Percentiles rank a stretch among this genome's conserved stretches.
phyloP scores from a whole-genome alignment of 2,888 invertebrate species.

The Aleiodes alternator region DNA sequence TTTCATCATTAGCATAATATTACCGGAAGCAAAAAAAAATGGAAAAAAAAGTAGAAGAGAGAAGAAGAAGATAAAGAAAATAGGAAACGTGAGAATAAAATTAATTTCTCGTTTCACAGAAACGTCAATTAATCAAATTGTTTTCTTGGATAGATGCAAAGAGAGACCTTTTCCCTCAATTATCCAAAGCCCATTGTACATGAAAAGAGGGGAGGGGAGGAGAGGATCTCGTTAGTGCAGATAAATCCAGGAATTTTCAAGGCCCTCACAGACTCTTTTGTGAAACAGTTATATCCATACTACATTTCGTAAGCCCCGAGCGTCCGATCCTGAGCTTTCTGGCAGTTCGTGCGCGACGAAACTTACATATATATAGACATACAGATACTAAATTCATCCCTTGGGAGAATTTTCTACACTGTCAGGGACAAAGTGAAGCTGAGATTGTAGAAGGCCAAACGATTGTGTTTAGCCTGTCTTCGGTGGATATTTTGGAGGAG shows the following conservation, averaged over 20 bases:
- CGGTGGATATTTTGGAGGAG: background rate
- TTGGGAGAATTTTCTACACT: constrained; percentile 20
- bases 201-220: background rate
- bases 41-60: background rate
- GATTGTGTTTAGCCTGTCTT: constrained; percentile 2
- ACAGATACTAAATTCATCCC: background rate
- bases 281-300: constrained; percentile 10
- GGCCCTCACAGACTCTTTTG: constrained; percentile 18
- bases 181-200: constrained; percentile 24
- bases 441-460: constrained; percentile 13
- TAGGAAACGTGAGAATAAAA: constrained; percentile 8
- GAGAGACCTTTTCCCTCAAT: constrained; percentile 13
- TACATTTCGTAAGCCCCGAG: constrained; percentile 17
- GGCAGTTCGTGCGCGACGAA: constrained; percentile 19
- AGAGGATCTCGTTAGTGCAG: constrained; percentile 5
- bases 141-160: constrained; percentile 18
- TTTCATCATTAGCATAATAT: constrained; percentile 48
- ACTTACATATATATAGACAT: background rate
- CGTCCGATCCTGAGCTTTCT: constrained; percentile 24
- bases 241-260: constrained; percentile 10
- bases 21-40: background rate
- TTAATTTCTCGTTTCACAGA: constrained; percentile 18
- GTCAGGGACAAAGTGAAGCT: constrained; percentile 2
- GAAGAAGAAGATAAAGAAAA: background rate
- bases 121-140: constrained; percentile 29